These are phyloP conservation scores for Saguinus midas DNA, from an alignment of 2,113 vertebrate genomes.

Conservation along the genomic window DNA sequence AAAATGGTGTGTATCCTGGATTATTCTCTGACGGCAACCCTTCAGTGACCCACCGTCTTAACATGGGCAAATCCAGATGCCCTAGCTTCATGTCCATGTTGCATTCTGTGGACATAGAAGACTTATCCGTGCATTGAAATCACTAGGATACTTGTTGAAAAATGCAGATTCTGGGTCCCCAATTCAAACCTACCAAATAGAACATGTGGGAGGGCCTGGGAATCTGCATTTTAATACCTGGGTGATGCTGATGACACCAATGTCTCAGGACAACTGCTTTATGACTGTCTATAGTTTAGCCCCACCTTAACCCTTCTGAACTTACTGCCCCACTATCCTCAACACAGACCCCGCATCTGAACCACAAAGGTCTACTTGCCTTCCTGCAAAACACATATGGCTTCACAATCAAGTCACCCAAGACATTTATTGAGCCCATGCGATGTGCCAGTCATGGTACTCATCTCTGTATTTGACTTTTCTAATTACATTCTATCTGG, in stretches of 20 bases:
- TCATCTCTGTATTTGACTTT: not conserved
- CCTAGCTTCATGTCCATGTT: not conserved
- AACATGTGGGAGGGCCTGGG: not conserved
- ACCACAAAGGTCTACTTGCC: not conserved
- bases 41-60: not conserved
- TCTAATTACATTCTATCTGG: not conserved
- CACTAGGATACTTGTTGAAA: not conserved
- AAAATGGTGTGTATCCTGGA: not conserved
- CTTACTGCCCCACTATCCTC: rapidly evolving
- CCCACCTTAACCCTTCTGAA: not conserved
- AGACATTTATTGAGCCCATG: not conserved
- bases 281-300: not conserved
- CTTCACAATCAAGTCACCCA: not conserved
- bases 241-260: no score
- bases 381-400: not conserved
- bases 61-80: not conserved
- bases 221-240: not conserved
- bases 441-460: not conserved
- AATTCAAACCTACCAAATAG: not conserved
- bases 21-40: not conserved
- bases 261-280: not conserved
- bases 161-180: not conserved
- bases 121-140: no score
- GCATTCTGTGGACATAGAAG: not conserved
- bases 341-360: not conserved